A percentile compares a stretch with the other conserved stretches of the same genome.
phyloP scores from a whole-genome alignment of 2,113 vertebrate species.

The Leptobrachium ailaonicum region DNA sequence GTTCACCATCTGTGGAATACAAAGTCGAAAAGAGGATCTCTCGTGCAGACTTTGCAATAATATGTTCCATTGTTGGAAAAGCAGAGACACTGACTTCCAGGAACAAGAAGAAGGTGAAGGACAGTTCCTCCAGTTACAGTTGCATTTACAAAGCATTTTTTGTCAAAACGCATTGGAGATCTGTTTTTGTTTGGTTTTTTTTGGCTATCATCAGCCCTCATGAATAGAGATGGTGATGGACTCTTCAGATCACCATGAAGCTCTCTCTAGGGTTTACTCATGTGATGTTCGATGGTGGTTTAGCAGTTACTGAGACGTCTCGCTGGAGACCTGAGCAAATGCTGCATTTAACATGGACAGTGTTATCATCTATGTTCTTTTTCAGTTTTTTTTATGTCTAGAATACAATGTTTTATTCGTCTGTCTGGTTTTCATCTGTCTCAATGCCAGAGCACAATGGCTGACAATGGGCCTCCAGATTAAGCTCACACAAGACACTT shows the following conservation, averaged over 20 bases:
- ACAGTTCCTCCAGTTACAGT: neutral
- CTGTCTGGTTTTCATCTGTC: conserved; percentile 19
- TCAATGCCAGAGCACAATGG: conserved; percentile 31
- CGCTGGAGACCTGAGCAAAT: conserved; percentile 10
- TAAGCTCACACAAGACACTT: conserved; percentile 44
- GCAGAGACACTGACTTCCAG: conserved; percentile 9
- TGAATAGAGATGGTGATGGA: conserved; percentile 1
- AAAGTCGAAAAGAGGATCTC: conserved; percentile 15
- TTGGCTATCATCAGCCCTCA: neutral
- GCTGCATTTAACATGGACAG: conserved; percentile 31
- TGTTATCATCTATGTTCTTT: conserved; percentile 19
- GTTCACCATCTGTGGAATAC: conserved; percentile 28
- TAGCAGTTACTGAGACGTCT: conserved; percentile 22
- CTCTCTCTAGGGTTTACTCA: neutral
- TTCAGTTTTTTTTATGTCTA: conserved; percentile 28
- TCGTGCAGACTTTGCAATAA: neutral
- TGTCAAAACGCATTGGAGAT: conserved; percentile 25
- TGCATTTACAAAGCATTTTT: conserved; percentile 19
- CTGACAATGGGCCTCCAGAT: conserved; percentile 29
- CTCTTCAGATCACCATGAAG: neutral
- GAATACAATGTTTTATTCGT: conserved; percentile 3
- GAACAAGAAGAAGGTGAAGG: conserved; percentile 15
- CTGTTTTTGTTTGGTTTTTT: neutral
- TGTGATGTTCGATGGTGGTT: conserved; percentile 14
- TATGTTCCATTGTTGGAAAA: neutral